Conservation (phyloP, 2,888 invertebrate genomes). For the Steinernema scapterisci region DNA sequence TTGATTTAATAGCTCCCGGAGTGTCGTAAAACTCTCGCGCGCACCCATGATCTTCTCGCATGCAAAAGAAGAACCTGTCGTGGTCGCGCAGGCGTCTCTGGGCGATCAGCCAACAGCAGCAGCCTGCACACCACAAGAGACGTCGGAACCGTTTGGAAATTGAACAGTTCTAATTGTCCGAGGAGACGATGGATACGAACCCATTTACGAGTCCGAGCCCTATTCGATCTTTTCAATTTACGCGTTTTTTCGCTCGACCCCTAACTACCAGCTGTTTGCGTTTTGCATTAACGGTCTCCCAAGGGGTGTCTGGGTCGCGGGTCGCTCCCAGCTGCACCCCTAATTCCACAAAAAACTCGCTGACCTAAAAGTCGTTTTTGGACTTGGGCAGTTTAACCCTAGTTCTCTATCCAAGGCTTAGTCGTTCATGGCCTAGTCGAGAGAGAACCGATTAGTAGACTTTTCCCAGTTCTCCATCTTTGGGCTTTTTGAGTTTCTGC, state of each 20-base stretch:
- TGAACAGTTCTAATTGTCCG: slow-evolving; percentile 30
- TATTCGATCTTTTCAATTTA: slow-evolving; percentile 1
- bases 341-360: too few relatives aligned
- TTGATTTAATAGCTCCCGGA: slow-evolving; percentile 29
- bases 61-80: slow-evolving; percentile 3
- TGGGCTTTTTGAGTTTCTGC: too few relatives aligned
- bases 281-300: not conserved
- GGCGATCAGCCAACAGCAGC: not conserved
- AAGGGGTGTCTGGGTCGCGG: too few relatives aligned
- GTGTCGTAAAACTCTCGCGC: slow-evolving; percentile 23
- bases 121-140: not conserved
- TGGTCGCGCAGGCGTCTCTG: not conserved
- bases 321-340: too few relatives aligned
- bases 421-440: too few relatives aligned
- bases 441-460: too few relatives aligned
- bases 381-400: too few relatives aligned
- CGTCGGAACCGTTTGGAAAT: not conserved
- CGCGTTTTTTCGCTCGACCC: not conserved
- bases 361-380: too few relatives aligned
- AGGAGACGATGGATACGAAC: not conserved
- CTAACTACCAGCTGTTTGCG: slow-evolving; percentile 6
- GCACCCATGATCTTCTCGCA: slow-evolving; percentile 23
- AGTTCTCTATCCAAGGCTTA: too few relatives aligned
- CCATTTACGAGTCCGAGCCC: not conserved
- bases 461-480: too few relatives aligned